Conservation (phyloP, 2,797 vertebrate species). For the Hydrocynus forskahlii region DNA sequence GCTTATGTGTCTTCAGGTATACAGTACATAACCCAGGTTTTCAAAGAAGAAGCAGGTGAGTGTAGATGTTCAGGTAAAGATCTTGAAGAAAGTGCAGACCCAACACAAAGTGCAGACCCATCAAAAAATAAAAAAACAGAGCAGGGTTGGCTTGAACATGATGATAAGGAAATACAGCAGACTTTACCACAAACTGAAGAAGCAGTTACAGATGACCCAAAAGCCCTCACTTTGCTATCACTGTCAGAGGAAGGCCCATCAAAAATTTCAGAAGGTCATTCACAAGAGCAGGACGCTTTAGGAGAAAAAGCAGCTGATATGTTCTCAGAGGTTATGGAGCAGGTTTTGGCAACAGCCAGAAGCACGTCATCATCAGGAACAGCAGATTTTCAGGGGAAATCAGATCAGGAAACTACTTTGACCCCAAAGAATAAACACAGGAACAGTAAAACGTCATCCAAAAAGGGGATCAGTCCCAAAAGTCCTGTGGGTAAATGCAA, state of each 20-base stretch:
- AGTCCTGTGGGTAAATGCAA: not conserved
- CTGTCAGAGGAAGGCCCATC: not conserved
- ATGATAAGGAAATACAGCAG: not conserved
- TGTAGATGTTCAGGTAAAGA: not conserved
- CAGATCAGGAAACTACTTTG: not conserved
- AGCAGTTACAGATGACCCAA: not conserved
- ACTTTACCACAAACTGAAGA: not conserved
- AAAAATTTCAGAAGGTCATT: not conserved
- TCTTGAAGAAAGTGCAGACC: not conserved
- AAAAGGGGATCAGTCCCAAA: not conserved
- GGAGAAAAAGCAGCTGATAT: not conserved
- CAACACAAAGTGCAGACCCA: not conserved
- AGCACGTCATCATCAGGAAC: not conserved
- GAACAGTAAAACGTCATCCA: not conserved
- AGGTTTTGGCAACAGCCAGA: not conserved
- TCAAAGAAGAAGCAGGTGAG: not conserved
- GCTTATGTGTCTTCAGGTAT: not conserved
- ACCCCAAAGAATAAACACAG: not conserved
- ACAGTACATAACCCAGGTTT: not conserved
- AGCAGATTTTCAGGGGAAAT: not conserved
- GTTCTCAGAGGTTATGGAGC: not conserved
- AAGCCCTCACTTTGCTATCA: not conserved
- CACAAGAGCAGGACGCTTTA: not conserved
- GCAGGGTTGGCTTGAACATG: not conserved
- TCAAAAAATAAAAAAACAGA: not conserved